These are phyloP conservation scores for Cavia porcellus DNA, from an alignment of 2,113 vertebrate species.

Conservation along the genomic window DNA sequence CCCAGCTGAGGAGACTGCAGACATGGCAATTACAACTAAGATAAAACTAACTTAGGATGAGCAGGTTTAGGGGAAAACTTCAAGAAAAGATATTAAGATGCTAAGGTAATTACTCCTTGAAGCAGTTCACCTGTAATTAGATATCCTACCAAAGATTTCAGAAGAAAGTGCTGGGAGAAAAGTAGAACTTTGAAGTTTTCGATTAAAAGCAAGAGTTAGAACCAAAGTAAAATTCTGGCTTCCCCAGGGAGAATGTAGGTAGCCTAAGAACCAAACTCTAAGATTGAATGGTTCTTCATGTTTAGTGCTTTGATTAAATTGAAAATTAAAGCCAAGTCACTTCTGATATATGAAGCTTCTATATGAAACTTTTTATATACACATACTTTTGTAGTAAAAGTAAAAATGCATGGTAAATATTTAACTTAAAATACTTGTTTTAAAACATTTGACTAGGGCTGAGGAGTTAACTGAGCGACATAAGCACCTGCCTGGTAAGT, in stretches of 20 bases:
- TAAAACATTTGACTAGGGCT: background rate
- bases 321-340: background rate
- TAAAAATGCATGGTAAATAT: background rate
- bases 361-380: background rate
- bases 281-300: background rate
- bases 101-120: background rate
- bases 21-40: background rate
- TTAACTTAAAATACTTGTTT: background rate
- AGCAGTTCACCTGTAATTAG: background rate
- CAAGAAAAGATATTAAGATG: background rate
- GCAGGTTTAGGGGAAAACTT: background rate
- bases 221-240: background rate
- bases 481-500: too few relatives aligned
- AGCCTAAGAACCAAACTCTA: background rate
- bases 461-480: too few relatives aligned
- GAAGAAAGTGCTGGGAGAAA: background rate
- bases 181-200: background rate
- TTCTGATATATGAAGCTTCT: background rate
- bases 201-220: background rate
- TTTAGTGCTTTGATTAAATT: background rate
- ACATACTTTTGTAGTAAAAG: background rate
- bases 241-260: background rate
- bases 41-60: background rate
- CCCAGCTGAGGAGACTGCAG: background rate
- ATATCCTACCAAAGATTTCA: background rate